Base-by-base conservation (phyloP, 2,797 vertebrate species). In the Paedocypris micromegethes region DNA sequence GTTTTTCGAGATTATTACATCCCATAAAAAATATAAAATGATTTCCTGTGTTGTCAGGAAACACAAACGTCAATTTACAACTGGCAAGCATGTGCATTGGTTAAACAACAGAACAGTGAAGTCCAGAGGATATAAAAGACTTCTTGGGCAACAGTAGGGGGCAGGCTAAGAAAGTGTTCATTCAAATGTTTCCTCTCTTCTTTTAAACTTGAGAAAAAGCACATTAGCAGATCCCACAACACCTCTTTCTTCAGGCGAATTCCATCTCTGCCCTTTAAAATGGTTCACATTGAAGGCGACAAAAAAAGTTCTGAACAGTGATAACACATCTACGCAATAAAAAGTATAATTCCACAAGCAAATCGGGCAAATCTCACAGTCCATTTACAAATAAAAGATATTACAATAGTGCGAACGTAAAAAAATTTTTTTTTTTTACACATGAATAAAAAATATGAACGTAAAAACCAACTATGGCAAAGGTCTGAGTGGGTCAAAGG, bases 111-210 rank as follows among this genome's bases (percentile, higher is more conserved):
- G 5, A 69, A 61, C n/a, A 45, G n/a, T 69, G 3, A 61, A 64
- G 49, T 56, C 37, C 43, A 48, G 83, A 85, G 81, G 82, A 81
- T 84, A 81, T 83, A 86, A 87, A 84, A 81, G 75, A 78, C 79
- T 81, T 80, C 75, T 80, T 87, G 84, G 85, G 83, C 83, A 89
- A 89, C 89, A 91, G 87, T 90, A 90, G 87, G 88, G 88, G 88
- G 87, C 88, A 91, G 88, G 84, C 90, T 90, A 90, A 87, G 88
- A 89, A 85, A 89, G 86, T 86, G 82, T 88, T 87, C 88, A 88
- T 89, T 89, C 84, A 87, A 90, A 88, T 89, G 84, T 79, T 80
- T 67, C 79, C 75, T 82, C 79, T 83, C 78, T 76, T 84, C 72
- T 61, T 75, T 68, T 78, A 77, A 81, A 9, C 40, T 54, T 47